Conservation (phyloP, 2,888 invertebrate genomes). For the Creontiades dilutus region DNA sequence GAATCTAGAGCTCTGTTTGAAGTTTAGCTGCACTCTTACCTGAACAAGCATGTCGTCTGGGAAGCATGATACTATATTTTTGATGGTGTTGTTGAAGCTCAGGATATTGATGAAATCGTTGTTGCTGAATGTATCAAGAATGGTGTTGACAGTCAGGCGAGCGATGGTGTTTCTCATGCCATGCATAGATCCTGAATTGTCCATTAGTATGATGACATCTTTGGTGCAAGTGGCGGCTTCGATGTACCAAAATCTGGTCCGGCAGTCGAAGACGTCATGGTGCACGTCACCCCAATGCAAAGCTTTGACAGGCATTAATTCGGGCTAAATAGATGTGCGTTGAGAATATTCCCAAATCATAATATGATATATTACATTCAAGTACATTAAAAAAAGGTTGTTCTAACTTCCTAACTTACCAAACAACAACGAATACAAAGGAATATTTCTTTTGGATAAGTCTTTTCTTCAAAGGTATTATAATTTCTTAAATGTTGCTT, state of each 20-base stretch:
- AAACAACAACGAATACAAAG: too few relatives aligned
- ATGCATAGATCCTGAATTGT: slow-evolving; percentile 97
- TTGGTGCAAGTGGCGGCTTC: slow-evolving; percentile 98
- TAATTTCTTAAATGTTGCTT: too few relatives aligned
- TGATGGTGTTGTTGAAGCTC: slow-evolving; percentile 84
- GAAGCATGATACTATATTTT: slow-evolving; percentile 91
- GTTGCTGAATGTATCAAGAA: slow-evolving; percentile 96
- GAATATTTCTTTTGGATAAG: too few relatives aligned
- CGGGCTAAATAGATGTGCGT: neutral
- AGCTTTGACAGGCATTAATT: slow-evolving; percentile 78
- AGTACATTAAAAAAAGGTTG: too few relatives aligned
- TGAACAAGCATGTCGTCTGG: slow-evolving; percentile 86
- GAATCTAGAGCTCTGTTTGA: too few relatives aligned
- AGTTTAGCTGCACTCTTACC: slow-evolving; percentile 79
- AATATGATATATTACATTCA: too few relatives aligned
- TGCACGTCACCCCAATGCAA: slow-evolving; percentile 83
- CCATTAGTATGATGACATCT: slow-evolving; percentile 96
- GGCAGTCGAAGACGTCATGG: slow-evolving; percentile 85
- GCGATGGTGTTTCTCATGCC: slow-evolving; percentile 88
- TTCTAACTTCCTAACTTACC: too few relatives aligned
- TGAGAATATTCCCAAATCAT: too few relatives aligned
- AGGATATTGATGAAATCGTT: slow-evolving; percentile 98
- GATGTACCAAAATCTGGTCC: slow-evolving; percentile 96
- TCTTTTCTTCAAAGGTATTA: too few relatives aligned
- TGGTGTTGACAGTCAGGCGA: slow-evolving; percentile 90